Base-by-base conservation (phyloP, 2,113 vertebrate species). In the Catharus fuscescens region DNA sequence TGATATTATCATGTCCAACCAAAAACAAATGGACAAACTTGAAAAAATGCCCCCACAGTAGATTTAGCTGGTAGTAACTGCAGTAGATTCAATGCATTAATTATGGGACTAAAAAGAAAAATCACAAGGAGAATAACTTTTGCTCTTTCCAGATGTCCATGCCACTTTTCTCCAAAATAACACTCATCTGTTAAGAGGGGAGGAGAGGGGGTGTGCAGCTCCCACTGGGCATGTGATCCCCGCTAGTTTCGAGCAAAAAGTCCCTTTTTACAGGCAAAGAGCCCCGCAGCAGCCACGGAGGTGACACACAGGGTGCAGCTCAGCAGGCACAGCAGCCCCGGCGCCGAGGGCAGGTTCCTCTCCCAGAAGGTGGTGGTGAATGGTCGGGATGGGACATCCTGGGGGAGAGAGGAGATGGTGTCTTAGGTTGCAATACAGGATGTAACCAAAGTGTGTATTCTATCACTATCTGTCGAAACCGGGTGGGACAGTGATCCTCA, bases 341-440 rank as follows among this genome's bases (percentile, higher is more conserved):
- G 74, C 0, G 98, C 98, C 0, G 99, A 99, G 0, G 99, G 99
- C 85, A 99, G 79, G 83, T 99, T 99, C 84, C 98, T 98, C 94
- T 99, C 98, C 98, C 98, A 99, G 97, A 99, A 99, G 52, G 92
- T 98, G 80, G 96, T 98, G 74, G 87, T 74, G 77, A 99, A 98
- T 1, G 98, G 98, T 10, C 20, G 48, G 3, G 98, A 96, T 44
- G 98, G 98, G 32, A 99, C 98, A 20, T 99, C 99, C 99, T 99
- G 94, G 17, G 70, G 74, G 50, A 95, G 95, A 93, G 52, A 96
- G 72, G 5, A 97, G 18, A 91, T 28, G 32, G 59, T 82, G 18
- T 52, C 50, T 52, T 52, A 52, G 50, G 26, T 18, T 52, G 50
- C 50, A 17, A 10, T 52, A 52, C 26, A 52, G 50, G 50, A 52